A percentile compares a stretch with the other conserved stretches of the same genome.
Evolutionary conservation across 2,113 vertebrate species (phyloP).

Genomic region (Ursus arctos): DNA sequence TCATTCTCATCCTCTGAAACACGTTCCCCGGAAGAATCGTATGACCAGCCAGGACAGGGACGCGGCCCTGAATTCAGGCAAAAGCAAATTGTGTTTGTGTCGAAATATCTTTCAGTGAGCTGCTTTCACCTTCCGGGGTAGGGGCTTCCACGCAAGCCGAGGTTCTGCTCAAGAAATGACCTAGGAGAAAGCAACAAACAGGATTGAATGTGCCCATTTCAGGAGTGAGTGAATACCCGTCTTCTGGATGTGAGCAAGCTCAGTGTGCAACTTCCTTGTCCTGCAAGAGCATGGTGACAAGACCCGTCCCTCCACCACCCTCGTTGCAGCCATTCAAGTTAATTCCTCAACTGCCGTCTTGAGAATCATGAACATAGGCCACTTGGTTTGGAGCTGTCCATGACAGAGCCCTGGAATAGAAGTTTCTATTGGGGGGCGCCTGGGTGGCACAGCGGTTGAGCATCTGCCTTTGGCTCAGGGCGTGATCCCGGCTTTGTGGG

Average conservation of each 20-base stretch:
- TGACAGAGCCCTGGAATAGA: not conserved
- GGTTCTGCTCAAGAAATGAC: conserved; percentile 1
- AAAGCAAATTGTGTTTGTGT: not conserved
- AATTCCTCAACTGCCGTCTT: not conserved
- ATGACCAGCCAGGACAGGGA: conserved; percentile 60
- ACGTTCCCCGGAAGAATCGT: conserved; percentile 81
- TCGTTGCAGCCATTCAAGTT: not conserved
- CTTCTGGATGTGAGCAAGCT: not conserved
- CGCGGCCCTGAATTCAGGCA: fast-evolving
- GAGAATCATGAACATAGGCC: not conserved
- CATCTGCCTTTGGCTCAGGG: too few species aligned
- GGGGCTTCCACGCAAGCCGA: not conserved
- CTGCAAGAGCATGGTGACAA: not conserved
- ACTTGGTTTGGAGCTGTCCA: too few species aligned
- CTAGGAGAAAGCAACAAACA: not conserved
- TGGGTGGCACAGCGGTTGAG: too few species aligned
- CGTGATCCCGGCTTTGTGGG: too few species aligned
- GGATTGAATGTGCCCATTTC: conserved; percentile 33
- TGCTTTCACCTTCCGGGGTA: conserved; percentile 46
- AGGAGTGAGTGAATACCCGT: conserved; percentile 30
- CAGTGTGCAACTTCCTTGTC: not conserved
- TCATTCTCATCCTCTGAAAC: conserved; percentile 89
- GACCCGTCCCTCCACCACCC: not conserved
- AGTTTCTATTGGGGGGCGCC: too few species aligned
- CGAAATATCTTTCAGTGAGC: not conserved